phyloP scores from a whole-genome alignment of 1,140 invertebrate species.

The Luehdorfia chinensis region DNA sequence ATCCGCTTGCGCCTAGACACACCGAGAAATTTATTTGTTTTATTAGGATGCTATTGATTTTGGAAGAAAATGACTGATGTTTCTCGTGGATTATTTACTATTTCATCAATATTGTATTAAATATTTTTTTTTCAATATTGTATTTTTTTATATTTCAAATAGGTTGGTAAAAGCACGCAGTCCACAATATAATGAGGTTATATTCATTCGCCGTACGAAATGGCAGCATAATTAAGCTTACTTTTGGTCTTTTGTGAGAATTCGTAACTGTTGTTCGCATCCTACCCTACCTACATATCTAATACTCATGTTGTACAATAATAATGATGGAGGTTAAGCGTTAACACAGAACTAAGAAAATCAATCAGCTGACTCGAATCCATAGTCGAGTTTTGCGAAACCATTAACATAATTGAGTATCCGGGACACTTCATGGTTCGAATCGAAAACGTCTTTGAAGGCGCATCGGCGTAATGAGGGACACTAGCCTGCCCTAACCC shows the following conservation, averaged over 20 bases:
- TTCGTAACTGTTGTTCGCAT: too few species aligned
- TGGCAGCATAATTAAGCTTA: too few species aligned
- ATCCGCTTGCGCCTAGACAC: slow-evolving; percentile 56
- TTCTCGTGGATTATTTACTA: too few species aligned
- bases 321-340: slow-evolving; percentile 2
- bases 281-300: too few species aligned
- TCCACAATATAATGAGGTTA: too few species aligned
- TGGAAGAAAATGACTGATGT: slow-evolving; percentile 48
- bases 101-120: too few species aligned
- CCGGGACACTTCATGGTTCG: slow-evolving; percentile 55
- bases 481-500: slow-evolving; percentile 32
- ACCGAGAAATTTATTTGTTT: slow-evolving; percentile 69
- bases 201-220: too few species aligned
- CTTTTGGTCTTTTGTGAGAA: too few species aligned
- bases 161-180: too few species aligned
- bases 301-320: background rate
- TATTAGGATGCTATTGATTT: slow-evolving; percentile 68
- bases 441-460: slow-evolving; percentile 63
- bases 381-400: slow-evolving; percentile 41
- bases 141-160: too few species aligned
- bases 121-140: too few species aligned
- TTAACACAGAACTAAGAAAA: slow-evolving; percentile 23
- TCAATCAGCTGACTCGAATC: slow-evolving; percentile 36
- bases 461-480: slow-evolving; percentile 59
- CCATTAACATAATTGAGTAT: slow-evolving; percentile 72